These are phyloP conservation scores for Phrynocephalus versicolor DNA, from an alignment of 2,113 vertebrate genomes.

Conservation along the genomic window DNA sequence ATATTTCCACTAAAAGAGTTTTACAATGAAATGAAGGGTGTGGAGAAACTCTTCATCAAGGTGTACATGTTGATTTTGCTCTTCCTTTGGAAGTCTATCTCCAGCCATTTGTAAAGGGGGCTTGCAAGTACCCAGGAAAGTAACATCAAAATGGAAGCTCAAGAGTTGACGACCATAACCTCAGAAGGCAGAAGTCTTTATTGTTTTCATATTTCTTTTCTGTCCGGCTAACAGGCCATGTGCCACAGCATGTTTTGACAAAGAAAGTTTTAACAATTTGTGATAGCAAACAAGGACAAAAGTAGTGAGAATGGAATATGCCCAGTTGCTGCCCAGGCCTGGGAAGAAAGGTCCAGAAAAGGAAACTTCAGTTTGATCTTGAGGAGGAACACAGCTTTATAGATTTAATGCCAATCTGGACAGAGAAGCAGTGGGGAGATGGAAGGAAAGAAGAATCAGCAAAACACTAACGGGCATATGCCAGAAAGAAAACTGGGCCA, in stretches of 20 bases:
- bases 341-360: conserved; percentile 10
- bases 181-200: conserved; percentile 48
- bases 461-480: not conserved
- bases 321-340: not conserved
- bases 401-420: conserved; percentile 8
- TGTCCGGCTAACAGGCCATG: not conserved
- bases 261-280: not conserved
- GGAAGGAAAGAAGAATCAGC: not conserved
- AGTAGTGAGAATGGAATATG: conserved; percentile 18
- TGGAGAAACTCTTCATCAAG: not conserved
- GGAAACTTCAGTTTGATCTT: conserved; percentile 28
- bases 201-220: conserved; percentile 56
- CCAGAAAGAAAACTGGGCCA: fast-evolving
- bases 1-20: not conserved
- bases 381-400: conserved; percentile 1
- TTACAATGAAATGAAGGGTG: not conserved
- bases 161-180: conserved; percentile 25
- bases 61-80: not conserved
- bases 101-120: fast-evolving
- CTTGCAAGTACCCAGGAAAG: conserved; percentile 5
- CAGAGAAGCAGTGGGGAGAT: conserved; percentile 15
- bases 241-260: conserved; percentile 28
- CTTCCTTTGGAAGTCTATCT: not conserved
- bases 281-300: conserved; percentile 3
- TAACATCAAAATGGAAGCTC: not conserved